Base-by-base conservation (phyloP, 2,113 vertebrate species). In the Misgurnus mizolepis region DNA sequence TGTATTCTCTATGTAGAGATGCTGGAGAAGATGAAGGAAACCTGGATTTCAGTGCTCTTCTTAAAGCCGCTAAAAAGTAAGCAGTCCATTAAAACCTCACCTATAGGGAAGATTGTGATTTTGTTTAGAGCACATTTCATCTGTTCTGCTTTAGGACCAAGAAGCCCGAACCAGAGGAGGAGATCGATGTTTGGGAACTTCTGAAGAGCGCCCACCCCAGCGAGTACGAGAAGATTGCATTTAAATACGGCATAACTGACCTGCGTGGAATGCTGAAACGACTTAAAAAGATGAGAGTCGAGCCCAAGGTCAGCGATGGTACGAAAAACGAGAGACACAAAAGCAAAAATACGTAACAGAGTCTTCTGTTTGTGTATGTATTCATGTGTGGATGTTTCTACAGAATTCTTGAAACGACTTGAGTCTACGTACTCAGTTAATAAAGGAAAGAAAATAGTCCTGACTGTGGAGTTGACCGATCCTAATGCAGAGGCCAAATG, bases 201-300 rank as follows among this genome's bases (percentile, higher is more conserved):
- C 92, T 98, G 43, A 96, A 97, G 83, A 95, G 5, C 2, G 96
- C 96, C 0, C 95, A 97, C 82, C 96, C 96, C 71, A 96, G 95
- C 85, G 95, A 98, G 64, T 97, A 95, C 0, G 96, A 98, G 91
- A 94, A 92, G 81, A 97, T 98, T 0, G 96, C 96, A 83, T 97
- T 98, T 85, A 65, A 96, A 85, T 95, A 96, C 0, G 96, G 96
- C 78, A 95, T 97, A 89, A 98, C 96, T 0, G 96, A 98, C 90
- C 94, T 98, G 41, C 93, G 96, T 3, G 96, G 96, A 86, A 96
- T 98, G 96, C 88, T 98, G 27, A 96, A 95, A 60, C 88, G 96
- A 27, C 94, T 97, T 73, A 98, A 97, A 89, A 97, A 96, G 90
- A 93, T 94, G 92, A 89, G 89, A 12, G 93, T 90, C 0, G 93